These are phyloP conservation scores for Cryptoblepharus egeriae DNA, from an alignment of 2,797 vertebrate genomes.

Conservation along the genomic window DNA sequence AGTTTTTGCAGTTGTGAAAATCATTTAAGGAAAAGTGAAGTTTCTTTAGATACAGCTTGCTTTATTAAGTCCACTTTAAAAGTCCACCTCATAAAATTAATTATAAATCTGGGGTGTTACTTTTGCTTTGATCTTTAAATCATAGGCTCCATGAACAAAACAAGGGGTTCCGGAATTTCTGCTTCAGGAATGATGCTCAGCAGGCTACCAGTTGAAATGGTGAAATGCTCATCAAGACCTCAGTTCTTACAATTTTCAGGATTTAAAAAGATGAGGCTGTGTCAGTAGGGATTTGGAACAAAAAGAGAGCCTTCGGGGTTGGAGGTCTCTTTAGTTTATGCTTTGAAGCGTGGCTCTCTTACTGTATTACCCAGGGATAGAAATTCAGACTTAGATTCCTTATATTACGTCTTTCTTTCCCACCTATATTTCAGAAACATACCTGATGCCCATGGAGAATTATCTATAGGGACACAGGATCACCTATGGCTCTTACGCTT, in stretches of 20 bases:
- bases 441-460: conserved; percentile 7
- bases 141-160: conserved; percentile 27
- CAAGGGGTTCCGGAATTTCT: not conserved
- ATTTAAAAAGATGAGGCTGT: not conserved
- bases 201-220: conserved; percentile 5
- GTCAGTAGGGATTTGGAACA: conserved; percentile 1
- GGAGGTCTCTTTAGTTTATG: not conserved
- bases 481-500: not conserved
- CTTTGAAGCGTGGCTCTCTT: not conserved
- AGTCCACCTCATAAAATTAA: conserved; percentile 50
- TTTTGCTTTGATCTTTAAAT: conserved; percentile 42
- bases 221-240: not conserved
- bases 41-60: conserved; percentile 39
- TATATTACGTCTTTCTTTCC: not conserved
- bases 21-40: not conserved
- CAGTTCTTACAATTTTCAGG: conserved; percentile 3
- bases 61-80: conserved; percentile 37
- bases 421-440: not conserved
- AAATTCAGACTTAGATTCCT: conserved; percentile 14
- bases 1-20: conserved; percentile 35
- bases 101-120: conserved; percentile 57
- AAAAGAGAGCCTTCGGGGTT: conserved; percentile 10
- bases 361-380: conserved; percentile 6
- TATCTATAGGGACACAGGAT: conserved; percentile 5
- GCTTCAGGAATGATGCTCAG: conserved; percentile 9